These are phyloP conservation scores for Pristis pectinata DNA, from an alignment of 2,797 vertebrate species.

Conservation along the genomic window DNA sequence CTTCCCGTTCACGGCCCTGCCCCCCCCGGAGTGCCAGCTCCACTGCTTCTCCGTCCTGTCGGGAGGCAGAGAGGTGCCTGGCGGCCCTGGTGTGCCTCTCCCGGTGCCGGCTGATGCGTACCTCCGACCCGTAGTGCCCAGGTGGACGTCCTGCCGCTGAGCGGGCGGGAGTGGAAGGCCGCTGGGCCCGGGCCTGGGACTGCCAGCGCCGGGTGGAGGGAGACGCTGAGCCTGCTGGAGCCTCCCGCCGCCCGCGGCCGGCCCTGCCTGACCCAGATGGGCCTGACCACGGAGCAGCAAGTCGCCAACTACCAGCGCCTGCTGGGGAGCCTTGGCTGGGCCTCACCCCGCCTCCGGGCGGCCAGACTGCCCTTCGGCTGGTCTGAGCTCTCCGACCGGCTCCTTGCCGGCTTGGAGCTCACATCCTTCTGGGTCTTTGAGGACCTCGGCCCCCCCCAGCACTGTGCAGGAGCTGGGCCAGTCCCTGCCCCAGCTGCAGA, in stretches of 20 bases:
- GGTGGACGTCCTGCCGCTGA: slow-evolving; percentile 67
- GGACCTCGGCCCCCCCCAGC: slow-evolving; percentile 62
- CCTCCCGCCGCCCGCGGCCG: slow-evolving; percentile 64
- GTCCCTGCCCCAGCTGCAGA: slow-evolving; percentile 66
- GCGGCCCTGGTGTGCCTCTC: slow-evolving; percentile 65
- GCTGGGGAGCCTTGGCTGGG: slow-evolving; percentile 59
- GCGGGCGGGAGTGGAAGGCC: slow-evolving; percentile 62
- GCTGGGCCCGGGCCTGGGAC: slow-evolving; percentile 66
- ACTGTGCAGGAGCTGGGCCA: slow-evolving; percentile 63
- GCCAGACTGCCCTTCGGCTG: slow-evolving; percentile 74
- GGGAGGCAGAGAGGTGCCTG: slow-evolving; percentile 69
- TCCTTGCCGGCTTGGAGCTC: slow-evolving; percentile 71
- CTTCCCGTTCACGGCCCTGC: slow-evolving; percentile 65
- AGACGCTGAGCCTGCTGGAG: slow-evolving; percentile 70
- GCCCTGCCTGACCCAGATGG: slow-evolving; percentile 66
- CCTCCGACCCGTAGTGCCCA: slow-evolving; percentile 71
- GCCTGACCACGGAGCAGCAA: slow-evolving; percentile 71
- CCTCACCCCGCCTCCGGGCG: slow-evolving; percentile 63
- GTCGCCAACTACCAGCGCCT: slow-evolving; percentile 69
- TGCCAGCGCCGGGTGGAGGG: slow-evolving; percentile 71
- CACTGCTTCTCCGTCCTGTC: slow-evolving; percentile 67
- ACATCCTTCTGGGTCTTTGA: slow-evolving; percentile 79
- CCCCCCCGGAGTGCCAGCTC: slow-evolving; percentile 72
- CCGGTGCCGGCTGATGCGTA: slow-evolving; percentile 71
- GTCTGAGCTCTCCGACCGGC: slow-evolving; percentile 64